Conservation (phyloP, 2,113 vertebrate genomes). For the Gymnarchus niloticus region DNA sequence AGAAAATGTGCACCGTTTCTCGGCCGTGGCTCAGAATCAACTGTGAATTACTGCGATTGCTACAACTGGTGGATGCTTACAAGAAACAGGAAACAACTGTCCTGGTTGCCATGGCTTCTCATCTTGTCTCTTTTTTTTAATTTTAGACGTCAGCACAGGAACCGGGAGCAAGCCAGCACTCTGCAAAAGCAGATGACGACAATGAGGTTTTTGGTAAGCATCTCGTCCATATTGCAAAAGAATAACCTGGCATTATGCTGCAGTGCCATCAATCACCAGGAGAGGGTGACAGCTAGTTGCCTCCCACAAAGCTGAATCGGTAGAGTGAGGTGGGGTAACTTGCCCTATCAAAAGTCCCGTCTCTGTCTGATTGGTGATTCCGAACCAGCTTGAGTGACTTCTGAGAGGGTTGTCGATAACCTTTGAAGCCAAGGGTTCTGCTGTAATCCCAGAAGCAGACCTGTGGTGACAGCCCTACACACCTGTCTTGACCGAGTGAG, state of each 20-base stretch:
- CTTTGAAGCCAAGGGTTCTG: background rate
- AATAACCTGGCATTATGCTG: background rate
- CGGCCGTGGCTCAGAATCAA: background rate
- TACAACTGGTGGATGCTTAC: background rate
- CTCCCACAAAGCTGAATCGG: background rate
- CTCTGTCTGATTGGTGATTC: background rate
- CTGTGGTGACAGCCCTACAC: background rate
- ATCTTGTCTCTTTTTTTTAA: slow-evolving; percentile 43
- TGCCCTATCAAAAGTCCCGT: background rate
- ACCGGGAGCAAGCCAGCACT: slow-evolving; percentile 20
- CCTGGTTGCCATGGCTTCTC: slow-evolving; percentile 54
- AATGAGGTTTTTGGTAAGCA: slow-evolving; percentile 80
- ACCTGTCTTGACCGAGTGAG: background rate
- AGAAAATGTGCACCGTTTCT: background rate
- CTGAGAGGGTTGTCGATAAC: too few relatives aligned
- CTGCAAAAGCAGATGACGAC: slow-evolving; percentile 64
- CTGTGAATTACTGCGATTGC: background rate
- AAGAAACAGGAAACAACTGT: background rate
- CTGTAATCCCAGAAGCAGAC: background rate
- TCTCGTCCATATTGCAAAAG: background rate
- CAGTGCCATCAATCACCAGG: background rate
- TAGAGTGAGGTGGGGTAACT: too few relatives aligned
- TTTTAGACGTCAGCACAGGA: slow-evolving; percentile 49
- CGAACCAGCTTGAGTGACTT: background rate
- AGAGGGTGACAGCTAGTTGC: background rate